These are phyloP conservation scores for Panzeria rudis DNA, from an alignment of 2,888 invertebrate genomes.

Conservation along the genomic window DNA sequence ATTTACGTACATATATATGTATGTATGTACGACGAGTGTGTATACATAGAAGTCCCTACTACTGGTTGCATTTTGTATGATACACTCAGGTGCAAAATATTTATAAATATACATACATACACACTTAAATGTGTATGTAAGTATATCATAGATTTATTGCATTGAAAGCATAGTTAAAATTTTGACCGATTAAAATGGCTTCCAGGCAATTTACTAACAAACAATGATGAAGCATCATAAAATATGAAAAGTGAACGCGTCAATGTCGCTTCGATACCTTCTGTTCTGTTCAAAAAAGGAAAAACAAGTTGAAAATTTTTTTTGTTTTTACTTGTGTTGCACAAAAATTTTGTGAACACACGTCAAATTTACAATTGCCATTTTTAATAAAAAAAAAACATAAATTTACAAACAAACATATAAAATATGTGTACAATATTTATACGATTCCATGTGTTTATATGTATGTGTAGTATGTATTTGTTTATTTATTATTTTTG, in stretches of 20 bases:
- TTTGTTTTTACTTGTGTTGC: constrained; percentile 51
- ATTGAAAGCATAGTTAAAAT: constrained; percentile 64
- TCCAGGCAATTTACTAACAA: constrained; percentile 82
- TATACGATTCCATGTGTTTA: not conserved
- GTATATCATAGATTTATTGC: constrained; percentile 59
- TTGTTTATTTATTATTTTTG: constrained; percentile 64
- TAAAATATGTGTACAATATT: not conserved
- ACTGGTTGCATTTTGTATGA: constrained; percentile 11
- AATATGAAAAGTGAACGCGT: constrained; percentile 73
- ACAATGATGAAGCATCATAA: constrained; percentile 73
- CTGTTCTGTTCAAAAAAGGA: constrained; percentile 72
- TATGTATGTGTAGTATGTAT: not conserved
- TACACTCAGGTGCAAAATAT: constrained; percentile 49
- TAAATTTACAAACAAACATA: constrained; percentile 25
- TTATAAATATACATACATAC: not conserved
- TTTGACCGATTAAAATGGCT: constrained; percentile 81
- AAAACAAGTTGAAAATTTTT: constrained; percentile 45
- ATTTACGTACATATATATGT: not conserved
- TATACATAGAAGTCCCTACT: not conserved
- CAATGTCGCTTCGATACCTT: constrained; percentile 81
- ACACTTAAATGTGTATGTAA: constrained; percentile 35
- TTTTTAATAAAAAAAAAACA: constrained; percentile 50
- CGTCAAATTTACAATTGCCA: constrained; percentile 60
- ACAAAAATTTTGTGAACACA: constrained; percentile 44
- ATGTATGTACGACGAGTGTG: not conserved